Base-by-base conservation (phyloP, 2,113 vertebrate species). In the Microcebus jonahi region DNA sequence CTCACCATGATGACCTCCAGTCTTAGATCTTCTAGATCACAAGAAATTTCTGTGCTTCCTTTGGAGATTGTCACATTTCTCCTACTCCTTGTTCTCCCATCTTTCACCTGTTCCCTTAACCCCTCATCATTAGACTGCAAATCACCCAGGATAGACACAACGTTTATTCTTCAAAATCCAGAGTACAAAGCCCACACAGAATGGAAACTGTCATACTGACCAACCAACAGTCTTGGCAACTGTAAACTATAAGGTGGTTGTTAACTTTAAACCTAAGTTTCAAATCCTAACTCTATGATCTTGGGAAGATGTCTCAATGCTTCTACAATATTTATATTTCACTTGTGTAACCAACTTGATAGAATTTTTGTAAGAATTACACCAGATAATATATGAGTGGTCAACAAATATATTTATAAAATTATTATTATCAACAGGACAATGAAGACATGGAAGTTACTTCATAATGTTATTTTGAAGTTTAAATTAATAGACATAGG, bases 381-480 rank as follows among this genome's bases (percentile, higher is more conserved):
- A 81, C 31, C 29, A 61, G 71, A 45, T 36, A 45, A 48, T 53
- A 88, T 21, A 9, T 85, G 81, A 70, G 1, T 65, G n/a, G 21
- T 36, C n/a, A 67, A 65, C 34, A 91, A 80, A 59, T 85, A 48
- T 13, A 34, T 75, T 59, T 55, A n/a, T 50, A 67, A 55, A 27
- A 81, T 67, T 65, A 79, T 71, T 29, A 87, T 68, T 8, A 55
- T 18, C 21, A 50, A 71, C 25, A 93, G 48, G 48, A 82, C 75
- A 87, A 29, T 61, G 34, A 92, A 27, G 31, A 59, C 55, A 68
- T 48, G 8, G 27, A 76, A 55, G 34, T 90, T 77, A 92, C 25
- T n/a, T 57, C 25, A 67, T 17, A 84, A 86, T 39, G 5, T 92
- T 93, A 95, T 95, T 89, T 88, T 88, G 21, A 92, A 94, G 42